Evolutionary conservation across 2,797 vertebrate genomes (phyloP).

Genomic region (Mus caroli): DNA sequence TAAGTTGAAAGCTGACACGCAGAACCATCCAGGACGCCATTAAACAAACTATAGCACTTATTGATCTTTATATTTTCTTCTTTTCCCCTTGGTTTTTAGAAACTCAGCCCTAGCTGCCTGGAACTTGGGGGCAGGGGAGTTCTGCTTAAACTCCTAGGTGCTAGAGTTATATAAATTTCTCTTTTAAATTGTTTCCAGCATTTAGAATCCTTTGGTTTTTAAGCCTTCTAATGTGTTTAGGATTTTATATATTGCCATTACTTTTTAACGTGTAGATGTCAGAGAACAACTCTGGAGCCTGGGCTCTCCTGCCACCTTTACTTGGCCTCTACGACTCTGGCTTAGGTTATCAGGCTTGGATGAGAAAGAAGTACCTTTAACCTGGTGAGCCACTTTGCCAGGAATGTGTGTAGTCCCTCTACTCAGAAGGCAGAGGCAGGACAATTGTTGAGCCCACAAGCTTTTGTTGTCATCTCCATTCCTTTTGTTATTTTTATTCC

Average conservation of each 20-base stretch:
- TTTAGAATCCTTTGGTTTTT: not conserved
- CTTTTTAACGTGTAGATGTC: not conserved
- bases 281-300: not conserved
- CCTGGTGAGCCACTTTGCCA: not conserved
- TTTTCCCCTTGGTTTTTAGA: not conserved
- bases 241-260: conserved; percentile 12
- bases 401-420: not conserved
- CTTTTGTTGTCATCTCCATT: not conserved
- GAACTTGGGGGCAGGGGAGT: not conserved
- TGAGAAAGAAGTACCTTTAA: no score
- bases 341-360: not conserved
- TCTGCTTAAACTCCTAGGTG: not conserved
- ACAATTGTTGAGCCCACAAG: not conserved
- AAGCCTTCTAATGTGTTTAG: conserved; percentile 24
- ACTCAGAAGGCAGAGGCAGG: not conserved
- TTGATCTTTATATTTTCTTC: conserved; percentile 27
- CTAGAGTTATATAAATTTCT: not conserved
- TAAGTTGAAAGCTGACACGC: no score
- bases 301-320: not conserved
- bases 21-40: no score
- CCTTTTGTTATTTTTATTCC: not conserved
- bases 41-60: not conserved
- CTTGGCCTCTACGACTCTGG: not conserved
- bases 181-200: conserved; percentile 14
- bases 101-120: not conserved